Percentiles rank a stretch among this genome's conserved stretches.
Evolutionary conservation across 2,888 invertebrate genomes (phyloP).

Genomic region (Trissoscelio sp.): DNA sequence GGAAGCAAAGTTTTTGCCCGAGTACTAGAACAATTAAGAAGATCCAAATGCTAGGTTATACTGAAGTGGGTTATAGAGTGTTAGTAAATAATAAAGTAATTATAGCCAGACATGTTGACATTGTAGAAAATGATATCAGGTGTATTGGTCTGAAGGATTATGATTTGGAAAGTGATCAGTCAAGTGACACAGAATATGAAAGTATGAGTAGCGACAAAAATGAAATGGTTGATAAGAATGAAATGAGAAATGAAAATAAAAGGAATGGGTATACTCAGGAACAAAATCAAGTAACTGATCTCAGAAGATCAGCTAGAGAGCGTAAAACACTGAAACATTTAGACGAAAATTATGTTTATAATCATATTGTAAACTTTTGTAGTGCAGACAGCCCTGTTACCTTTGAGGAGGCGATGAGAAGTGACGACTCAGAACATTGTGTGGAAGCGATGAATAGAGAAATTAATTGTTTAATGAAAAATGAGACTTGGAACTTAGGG

Average conservation of each 20-base stretch:
- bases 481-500: slow-evolving; percentile 37
- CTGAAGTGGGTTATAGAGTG: slow-evolving; percentile 63
- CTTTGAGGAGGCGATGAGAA: slow-evolving; percentile 37
- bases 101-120: slow-evolving; percentile 1
- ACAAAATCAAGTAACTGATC: too few species aligned
- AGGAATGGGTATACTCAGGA: too few species aligned
- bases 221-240: not conserved
- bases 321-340: not conserved
- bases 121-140: not conserved
- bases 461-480: slow-evolving; percentile 45
- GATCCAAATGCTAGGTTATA: slow-evolving; percentile 63
- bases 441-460: slow-evolving; percentile 34
- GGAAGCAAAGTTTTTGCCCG: slow-evolving; percentile 70
- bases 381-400: slow-evolving; percentile 16
- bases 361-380: not conserved
- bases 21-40: slow-evolving; percentile 61
- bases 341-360: not conserved
- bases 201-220: not conserved
- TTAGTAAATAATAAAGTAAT: slow-evolving; percentile 38
- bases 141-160: not conserved
- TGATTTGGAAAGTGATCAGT: not conserved
- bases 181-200: not conserved
- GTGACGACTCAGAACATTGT: slow-evolving; percentile 15
- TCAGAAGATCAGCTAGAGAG: too few species aligned
- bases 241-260: too few species aligned